phyloP scores from a whole-genome alignment of 2,888 invertebrate species.

The Xanthia icteritia region DNA sequence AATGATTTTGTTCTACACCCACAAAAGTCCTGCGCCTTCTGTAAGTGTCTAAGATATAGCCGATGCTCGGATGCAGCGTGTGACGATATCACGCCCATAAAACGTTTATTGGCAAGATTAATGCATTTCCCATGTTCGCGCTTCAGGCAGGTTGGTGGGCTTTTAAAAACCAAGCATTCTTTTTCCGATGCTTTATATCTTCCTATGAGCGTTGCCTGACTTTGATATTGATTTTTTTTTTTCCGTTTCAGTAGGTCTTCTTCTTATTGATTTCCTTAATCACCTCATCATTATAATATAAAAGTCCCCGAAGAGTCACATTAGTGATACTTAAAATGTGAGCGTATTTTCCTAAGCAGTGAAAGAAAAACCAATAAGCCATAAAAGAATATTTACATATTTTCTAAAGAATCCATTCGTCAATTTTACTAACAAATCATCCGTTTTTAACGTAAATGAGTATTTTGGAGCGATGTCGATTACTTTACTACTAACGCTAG shows the following conservation, averaged over 20 bases:
- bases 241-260: neutral
- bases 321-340: neutral
- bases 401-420: constrained; percentile 15
- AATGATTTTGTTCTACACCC: neutral
- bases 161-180: neutral
- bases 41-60: neutral
- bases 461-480: constrained; percentile 16
- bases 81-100: neutral
- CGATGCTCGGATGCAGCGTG: neutral
- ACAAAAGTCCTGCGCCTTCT: neutral
- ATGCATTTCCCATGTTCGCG: neutral
- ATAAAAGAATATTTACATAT: constrained; percentile 4
- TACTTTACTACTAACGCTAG: neutral
- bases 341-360: constrained; percentile 3
- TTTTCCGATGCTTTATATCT: neutral
- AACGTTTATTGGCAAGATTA: constrained; percentile 5
- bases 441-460: neutral
- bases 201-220: neutral
- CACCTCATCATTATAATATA: neutral
- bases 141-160: neutral
- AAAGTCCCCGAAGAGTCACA: neutral
- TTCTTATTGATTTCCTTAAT: neutral
- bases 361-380: constrained; percentile 18
- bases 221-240: neutral
- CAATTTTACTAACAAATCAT: constrained; percentile 4